A percentile compares a stretch with the other conserved stretches of the same genome.
phyloP scores from a whole-genome alignment of 2,888 invertebrate genomes.

The Phalangium opilio region DNA sequence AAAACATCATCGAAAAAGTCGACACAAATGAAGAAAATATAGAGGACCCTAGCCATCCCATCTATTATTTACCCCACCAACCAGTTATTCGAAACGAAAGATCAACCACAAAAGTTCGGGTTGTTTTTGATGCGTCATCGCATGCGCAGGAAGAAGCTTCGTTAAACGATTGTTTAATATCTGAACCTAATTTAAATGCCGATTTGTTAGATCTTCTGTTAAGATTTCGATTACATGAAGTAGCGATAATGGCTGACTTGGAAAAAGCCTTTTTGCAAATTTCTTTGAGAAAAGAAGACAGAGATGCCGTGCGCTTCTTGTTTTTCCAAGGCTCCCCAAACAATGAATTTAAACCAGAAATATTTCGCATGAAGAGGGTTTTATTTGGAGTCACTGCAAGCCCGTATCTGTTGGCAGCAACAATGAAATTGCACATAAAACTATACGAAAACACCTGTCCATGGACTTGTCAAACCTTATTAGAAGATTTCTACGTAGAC shows the following conservation, averaged over 20 bases:
- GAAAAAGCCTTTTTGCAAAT: slow-evolving; percentile 8
- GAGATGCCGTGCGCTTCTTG: slow-evolving; percentile 3
- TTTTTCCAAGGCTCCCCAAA: too few relatives aligned
- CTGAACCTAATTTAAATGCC: slow-evolving; percentile 5
- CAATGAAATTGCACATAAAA: too few relatives aligned
- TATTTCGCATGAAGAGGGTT: too few relatives aligned
- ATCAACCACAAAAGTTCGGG: neutral
- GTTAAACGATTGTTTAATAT: slow-evolving; percentile 6
- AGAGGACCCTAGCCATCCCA: too few relatives aligned
- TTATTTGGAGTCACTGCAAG: too few relatives aligned
- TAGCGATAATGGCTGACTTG: slow-evolving; percentile 5
- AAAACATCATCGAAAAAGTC: too few relatives aligned
- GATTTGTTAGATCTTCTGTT: neutral
- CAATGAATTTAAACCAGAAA: too few relatives aligned
- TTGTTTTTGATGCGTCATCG: slow-evolving; percentile 10
- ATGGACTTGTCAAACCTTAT: too few relatives aligned
- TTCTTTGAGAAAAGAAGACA: neutral
- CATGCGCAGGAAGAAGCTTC: slow-evolving; percentile 1
- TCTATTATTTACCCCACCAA: slow-evolving; percentile 7
- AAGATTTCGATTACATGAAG: slow-evolving; percentile 8
- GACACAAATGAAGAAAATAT: too few relatives aligned
- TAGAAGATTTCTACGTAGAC: too few relatives aligned
- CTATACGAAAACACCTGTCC: too few relatives aligned
- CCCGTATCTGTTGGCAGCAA: too few relatives aligned
- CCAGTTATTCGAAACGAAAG: slow-evolving; percentile 4